Evolutionary conservation across 1,140 invertebrate genomes (phyloP).

Genomic region (Anastrepha obliqua): DNA sequence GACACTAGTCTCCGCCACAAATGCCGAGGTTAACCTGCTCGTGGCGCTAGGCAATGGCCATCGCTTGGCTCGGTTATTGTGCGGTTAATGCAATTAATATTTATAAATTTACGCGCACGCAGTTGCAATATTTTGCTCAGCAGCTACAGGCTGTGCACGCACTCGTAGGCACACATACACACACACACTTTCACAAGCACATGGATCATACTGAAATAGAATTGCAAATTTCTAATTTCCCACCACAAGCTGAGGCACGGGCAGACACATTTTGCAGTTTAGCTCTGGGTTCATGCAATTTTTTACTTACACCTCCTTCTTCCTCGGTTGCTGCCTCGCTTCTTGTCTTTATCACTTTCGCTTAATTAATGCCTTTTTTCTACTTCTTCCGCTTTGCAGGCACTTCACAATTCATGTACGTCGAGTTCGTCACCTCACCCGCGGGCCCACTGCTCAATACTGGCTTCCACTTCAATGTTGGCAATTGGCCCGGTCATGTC

Average conservation of each 20-base stretch:
- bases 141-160: background rate
- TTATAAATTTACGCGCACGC: slow-evolving; percentile 54
- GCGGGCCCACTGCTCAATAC: slow-evolving; percentile 91
- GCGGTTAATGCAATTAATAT: slow-evolving; percentile 59
- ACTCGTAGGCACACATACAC: too few relatives aligned
- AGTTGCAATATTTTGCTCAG: background rate
- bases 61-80: slow-evolving; percentile 11
- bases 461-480: slow-evolving; percentile 94
- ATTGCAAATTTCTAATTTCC: slow-evolving; percentile 20
- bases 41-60: too few relatives aligned
- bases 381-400: slow-evolving; percentile 69
- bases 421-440: slow-evolving; percentile 92
- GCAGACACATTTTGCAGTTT: background rate
- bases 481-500: slow-evolving; percentile 93
- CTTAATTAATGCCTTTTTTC: slow-evolving; percentile 1
- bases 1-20: background rate
- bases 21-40: slow-evolving; percentile 2
- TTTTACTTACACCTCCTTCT: background rate
- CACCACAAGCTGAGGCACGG: background rate
- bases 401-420: slow-evolving; percentile 90
- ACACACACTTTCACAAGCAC: background rate
- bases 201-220: background rate
- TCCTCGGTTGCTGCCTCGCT: background rate
- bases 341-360: background rate
- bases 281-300: background rate